These are phyloP conservation scores for Neria commutata DNA, from an alignment of 2,888 invertebrate species.

Conservation along the genomic window DNA sequence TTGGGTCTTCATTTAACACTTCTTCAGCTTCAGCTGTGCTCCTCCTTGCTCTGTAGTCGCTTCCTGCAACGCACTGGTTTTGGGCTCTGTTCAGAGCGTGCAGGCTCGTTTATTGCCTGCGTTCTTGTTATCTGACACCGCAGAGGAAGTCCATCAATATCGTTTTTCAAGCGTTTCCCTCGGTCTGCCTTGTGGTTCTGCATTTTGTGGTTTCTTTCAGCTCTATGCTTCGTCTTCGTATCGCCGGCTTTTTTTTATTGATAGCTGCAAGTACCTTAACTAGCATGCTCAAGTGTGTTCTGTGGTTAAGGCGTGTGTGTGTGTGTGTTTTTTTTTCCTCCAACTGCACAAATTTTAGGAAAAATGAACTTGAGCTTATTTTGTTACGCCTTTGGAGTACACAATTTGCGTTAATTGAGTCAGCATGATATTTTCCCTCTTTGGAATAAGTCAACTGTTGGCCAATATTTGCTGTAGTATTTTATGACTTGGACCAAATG, in stretches of 20 bases:
- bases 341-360: too few relatives aligned
- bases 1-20: background rate
- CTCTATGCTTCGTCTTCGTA: background rate
- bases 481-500: too few relatives aligned
- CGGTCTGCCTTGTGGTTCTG: conserved; percentile 23
- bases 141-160: conserved; percentile 29
- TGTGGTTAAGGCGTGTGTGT: background rate
- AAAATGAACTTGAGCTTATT: too few relatives aligned
- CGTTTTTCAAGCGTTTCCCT: conserved; percentile 32
- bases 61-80: background rate
- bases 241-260: background rate
- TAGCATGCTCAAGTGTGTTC: background rate
- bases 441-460: background rate
- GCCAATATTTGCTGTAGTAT: background rate
- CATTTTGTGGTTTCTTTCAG: conserved; percentile 7
- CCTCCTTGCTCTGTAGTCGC: background rate
- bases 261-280: background rate
- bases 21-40: background rate
- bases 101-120: background rate
- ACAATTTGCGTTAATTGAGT: background rate
- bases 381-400: background rate
- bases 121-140: background rate
- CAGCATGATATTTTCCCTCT: background rate
- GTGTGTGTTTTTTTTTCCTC: background rate
- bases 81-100: background rate